Base-by-base conservation (phyloP, 2,797 vertebrate species). In the Chrosomus eos region DNA sequence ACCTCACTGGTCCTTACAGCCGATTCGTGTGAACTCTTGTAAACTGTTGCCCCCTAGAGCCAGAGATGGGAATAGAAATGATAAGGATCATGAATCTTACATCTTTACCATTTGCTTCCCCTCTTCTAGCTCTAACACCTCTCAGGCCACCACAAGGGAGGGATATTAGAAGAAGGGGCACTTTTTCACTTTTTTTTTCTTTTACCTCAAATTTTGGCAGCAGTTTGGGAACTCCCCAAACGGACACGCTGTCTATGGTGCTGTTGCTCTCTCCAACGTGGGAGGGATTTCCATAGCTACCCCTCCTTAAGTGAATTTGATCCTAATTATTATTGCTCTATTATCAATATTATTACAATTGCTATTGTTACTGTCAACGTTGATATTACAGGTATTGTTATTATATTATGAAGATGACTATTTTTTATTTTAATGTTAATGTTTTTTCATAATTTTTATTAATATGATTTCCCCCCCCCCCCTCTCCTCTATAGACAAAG, bases 1-100 rank as follows among this genome's bases (percentile, higher is more conserved):
- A 96, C 93, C 96, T 99, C 95, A 99, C 98, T 14, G 98, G 98
- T 88, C 98, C 98, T 89, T 99, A 99, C 95, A 99, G 96, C 94
- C 96, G 96, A 95, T 98, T 96, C 92, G 96, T 97, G 92, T 98
- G 94, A 97, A 74, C 81, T 86, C 75, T 91, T 89, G 85, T 85
- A 81, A 90, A 92, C 53, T 72, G 53, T 55, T 80, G 81, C 80
- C 80, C 81, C 73, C 81, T 60, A 43, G 70, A 68, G 45, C 80
- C 78, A 62, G 68, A 68, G 48, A 85, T 85, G 89, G 89, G 82
- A 89, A 88, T 87, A 90, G 86, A 91, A 88, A 89, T 88, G 88
- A 91, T 82, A 89, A 90, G 90, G 89, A 92, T 91, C 89, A 91
- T 90, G 86, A 81, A 62, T 92, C 88, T 89, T 87, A 86, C 86